Conservation (phyloP, 2,888 invertebrate species). For the Dasysyrphus albostriatus region DNA sequence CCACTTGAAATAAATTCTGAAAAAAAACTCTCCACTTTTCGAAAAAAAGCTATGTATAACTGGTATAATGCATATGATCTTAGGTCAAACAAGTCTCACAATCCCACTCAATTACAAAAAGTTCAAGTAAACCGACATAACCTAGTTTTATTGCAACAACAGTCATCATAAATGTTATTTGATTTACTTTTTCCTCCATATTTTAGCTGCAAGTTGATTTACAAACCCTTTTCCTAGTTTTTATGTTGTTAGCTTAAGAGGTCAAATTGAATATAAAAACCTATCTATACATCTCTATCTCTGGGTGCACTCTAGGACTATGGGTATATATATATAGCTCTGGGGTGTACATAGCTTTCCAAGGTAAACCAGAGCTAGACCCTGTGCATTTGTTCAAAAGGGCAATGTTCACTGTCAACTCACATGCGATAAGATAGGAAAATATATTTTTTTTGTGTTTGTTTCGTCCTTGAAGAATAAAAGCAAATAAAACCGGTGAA, state of each 20-base stretch:
- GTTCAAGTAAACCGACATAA: constrained; percentile 30
- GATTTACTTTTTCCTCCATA: constrained; percentile 13
- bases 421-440: constrained; percentile 32
- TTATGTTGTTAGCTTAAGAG: constrained; percentile 39
- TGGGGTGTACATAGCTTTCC: not conserved
- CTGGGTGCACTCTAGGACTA: not conserved
- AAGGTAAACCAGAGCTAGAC: constrained; percentile 29
- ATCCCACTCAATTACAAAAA: constrained; percentile 23
- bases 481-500: constrained; percentile 19
- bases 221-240: constrained; percentile 21
- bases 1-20: not conserved
- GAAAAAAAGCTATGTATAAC: not conserved
- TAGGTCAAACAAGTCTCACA: constrained; percentile 17
- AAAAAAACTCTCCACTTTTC: not conserved
- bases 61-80: not conserved
- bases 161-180: constrained; percentile 34
- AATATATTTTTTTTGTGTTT: constrained; percentile 10
- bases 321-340: no score
- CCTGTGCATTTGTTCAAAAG: constrained; percentile 21
- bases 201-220: constrained; percentile 28
- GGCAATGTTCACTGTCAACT: constrained; percentile 41
- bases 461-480: constrained; percentile 32
- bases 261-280: constrained; percentile 7
- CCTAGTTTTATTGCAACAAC: constrained; percentile 26
- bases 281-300: not conserved